Evolutionary conservation across 1,140 invertebrate species (phyloP).

Genomic region (Drosophila tropicalis): DNA sequence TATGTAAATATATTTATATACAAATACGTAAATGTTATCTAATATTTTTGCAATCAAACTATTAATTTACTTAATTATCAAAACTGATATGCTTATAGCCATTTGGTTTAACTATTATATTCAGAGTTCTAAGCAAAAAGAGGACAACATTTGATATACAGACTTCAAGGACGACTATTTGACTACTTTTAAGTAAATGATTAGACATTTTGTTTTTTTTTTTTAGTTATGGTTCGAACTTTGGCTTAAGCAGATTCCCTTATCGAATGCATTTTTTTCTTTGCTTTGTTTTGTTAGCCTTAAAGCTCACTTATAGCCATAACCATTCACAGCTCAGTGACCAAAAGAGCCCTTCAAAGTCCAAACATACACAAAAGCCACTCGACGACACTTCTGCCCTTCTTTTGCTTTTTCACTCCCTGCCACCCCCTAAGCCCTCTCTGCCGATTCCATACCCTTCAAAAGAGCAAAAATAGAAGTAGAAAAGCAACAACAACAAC

Average conservation of each 20-base stretch:
- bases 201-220: background rate
- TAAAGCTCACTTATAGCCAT: conserved; percentile 53
- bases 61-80: conserved; percentile 1
- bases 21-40: background rate
- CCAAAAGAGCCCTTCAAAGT: conserved; percentile 61
- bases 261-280: conserved; percentile 10
- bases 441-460: conserved; percentile 10
- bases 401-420: background rate
- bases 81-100: background rate
- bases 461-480: conserved; percentile 23
- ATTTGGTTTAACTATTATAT: background rate
- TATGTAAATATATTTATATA: background rate
- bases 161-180: too few species aligned
- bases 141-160: too few species aligned
- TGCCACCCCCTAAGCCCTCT: background rate
- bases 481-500: conserved; percentile 36
- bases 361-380: conserved; percentile 51
- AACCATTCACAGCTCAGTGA: conserved; percentile 68
- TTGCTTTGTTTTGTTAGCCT: conserved; percentile 28
- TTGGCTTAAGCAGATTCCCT: background rate
- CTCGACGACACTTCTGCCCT: conserved; percentile 43
- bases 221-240: background rate
- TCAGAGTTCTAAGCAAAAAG: too few species aligned
- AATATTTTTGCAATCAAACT: background rate
- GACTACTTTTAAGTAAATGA: too few species aligned